Evolutionary conservation across 2,113 vertebrate genomes (phyloP).

Genomic region (Myrmecophaga tridactyla): DNA sequence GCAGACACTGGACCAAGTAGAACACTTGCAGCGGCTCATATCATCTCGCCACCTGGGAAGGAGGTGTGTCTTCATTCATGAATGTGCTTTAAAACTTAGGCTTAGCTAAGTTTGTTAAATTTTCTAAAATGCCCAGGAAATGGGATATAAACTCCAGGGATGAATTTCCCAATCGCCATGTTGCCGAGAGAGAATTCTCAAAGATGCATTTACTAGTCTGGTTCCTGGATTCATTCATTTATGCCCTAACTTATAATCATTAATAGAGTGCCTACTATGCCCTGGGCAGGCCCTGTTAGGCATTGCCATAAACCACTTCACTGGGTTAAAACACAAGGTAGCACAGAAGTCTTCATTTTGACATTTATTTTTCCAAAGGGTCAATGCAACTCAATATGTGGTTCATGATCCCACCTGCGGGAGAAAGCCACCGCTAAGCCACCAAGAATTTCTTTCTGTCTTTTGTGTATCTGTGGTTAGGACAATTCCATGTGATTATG

Average conservation of each 20-base stretch:
- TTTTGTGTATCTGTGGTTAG: neutral
- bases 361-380: neutral
- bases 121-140: neutral
- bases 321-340: neutral
- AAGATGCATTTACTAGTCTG: neutral
- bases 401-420: neutral
- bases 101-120: neutral
- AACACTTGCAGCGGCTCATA: neutral
- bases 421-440: neutral
- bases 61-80: neutral
- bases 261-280: too few species aligned
- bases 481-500: neutral
- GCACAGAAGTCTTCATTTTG: neutral
- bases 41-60: neutral
- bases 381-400: fast-evolving
- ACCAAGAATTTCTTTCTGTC: neutral
- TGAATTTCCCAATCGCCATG: fast-evolving
- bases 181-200: fast-evolving
- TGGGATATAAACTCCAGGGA: neutral
- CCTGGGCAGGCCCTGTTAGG: too few species aligned
- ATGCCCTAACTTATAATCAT: neutral
- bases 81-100: neutral
- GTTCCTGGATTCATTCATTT: neutral
- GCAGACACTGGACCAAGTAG: too few species aligned
- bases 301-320: neutral